Base-by-base conservation (phyloP, 2,797 vertebrate species). In the Aphelocoma californica region DNA sequence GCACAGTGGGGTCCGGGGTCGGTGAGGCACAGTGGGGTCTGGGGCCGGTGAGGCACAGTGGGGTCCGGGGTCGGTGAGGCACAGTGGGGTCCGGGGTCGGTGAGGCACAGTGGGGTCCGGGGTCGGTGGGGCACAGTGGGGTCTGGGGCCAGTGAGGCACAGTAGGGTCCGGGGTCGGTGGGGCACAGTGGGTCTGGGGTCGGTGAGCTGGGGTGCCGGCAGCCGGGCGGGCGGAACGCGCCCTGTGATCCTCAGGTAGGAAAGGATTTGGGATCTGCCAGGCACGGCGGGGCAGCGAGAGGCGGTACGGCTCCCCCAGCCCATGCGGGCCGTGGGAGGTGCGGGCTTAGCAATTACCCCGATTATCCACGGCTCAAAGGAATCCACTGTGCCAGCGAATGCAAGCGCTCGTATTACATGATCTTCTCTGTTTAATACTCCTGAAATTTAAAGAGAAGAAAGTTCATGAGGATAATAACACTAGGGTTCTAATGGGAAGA, bases 361-460 rank as follows among this genome's bases (percentile, higher is more conserved):
- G 10, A 3, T 50, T 32, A 50, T 13, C 53, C 42, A 0, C 6
- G 7, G 77, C 77, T 78, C 38, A 7, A 1, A n/a, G 61, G 64
- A 28, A 17, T 17, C 4, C 7, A 6, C 32, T 21, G 1, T 3
- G 10, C 4, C 8, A 7, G 31, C 16, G 1, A 2, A 12, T 15
- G 6, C 42, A 1, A 1, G 10, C 28, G 0, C 6, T 26, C 5
- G 7, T 17, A 3, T 14, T 19, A 7, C 17, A 0, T 56, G 9
- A 40, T 9, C 64, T 26, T 25, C 57, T 34, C 36, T 7, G 50
- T 44, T 75, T 29, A 20, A 15, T 14, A 40, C 47, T 36, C 38
- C 72, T 60, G n/a, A 60, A 62, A 48, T 14, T 9, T 21, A 29
- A 34, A n/a, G 57, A 42, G 57, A 29, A 54, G 69, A 13, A 50